A percentile compares a stretch with the other conserved stretches of the same genome.
phyloP scores from a whole-genome alignment of 2,113 vertebrate species.

The Sapayoa aenigma region DNA sequence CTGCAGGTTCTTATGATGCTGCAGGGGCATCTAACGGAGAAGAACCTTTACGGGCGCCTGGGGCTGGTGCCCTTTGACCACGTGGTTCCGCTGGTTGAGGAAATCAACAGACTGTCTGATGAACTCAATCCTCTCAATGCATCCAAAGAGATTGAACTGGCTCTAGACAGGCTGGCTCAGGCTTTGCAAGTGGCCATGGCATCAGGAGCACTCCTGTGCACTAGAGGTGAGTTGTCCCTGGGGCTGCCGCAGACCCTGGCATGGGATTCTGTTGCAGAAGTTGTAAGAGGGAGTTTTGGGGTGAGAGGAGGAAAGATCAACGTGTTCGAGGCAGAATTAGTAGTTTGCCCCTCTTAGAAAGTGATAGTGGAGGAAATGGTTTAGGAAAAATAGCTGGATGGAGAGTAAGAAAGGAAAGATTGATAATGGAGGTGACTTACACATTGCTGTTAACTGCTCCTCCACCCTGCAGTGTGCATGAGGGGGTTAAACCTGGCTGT shows the following conservation, averaged over 20 bases:
- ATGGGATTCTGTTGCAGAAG: not conserved
- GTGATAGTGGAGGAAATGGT: not conserved
- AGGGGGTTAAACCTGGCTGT: not conserved
- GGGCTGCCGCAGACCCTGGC: not conserved
- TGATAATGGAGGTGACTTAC: not conserved
- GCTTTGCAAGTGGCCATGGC: conserved; percentile 94
- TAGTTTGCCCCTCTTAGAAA: not conserved
- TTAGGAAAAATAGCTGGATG: not conserved
- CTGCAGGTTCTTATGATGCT: conserved; percentile 91
- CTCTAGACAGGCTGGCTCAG: conserved; percentile 92
- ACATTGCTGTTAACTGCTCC: not conserved
- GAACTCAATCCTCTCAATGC: conserved; percentile 83
- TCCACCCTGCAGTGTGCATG: not conserved
- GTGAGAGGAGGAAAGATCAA: not conserved
- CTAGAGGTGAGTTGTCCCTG: conserved; percentile 77
- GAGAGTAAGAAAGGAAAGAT: not conserved
- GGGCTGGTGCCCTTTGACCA: conserved; percentile 89
- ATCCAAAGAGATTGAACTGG: conserved; percentile 85
- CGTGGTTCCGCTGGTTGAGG: conserved; percentile 85
- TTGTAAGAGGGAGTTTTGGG: not conserved
- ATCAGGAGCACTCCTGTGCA: conserved; percentile 89
- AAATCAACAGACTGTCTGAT: conserved; percentile 83
- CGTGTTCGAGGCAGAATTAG: not conserved
- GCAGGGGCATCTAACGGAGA: conserved; percentile 89
- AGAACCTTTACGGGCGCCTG: conserved; percentile 91